A percentile compares a stretch with the other conserved stretches of the same genome.
Evolutionary conservation across 30 jellyfish, hydroid and myxozoan species (phyloP).

Genomic region (Hydractinia symbiolongicarpus): DNA sequence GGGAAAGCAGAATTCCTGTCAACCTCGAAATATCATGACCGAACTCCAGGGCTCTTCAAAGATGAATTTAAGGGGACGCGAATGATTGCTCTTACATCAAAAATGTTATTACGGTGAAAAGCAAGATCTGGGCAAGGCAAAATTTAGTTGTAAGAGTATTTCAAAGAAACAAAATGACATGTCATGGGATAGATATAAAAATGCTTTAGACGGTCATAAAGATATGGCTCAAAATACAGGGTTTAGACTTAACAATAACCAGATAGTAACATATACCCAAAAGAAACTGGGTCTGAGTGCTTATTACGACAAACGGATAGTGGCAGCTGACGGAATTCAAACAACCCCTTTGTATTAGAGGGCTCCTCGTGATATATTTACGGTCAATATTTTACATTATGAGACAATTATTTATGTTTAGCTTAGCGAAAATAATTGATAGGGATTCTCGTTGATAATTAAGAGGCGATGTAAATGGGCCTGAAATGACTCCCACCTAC

Average conservation of each 20-base stretch:
- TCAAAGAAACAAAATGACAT: not conserved
- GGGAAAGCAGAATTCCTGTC: not conserved
- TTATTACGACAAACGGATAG: not conserved
- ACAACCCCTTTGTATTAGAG: no score
- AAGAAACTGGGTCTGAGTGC: not conserved
- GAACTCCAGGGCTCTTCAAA: constrained; percentile 17
- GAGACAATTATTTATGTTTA: constrained; percentile 8
- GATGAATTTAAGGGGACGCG: not conserved
- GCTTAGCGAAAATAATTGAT: no score
- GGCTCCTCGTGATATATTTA: no score
- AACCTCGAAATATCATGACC: not conserved
- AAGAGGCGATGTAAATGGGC: constrained; percentile 9
- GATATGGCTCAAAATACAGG: constrained; percentile 3
- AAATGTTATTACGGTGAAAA: not conserved
- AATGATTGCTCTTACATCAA: constrained; percentile 12
- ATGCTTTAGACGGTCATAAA: not conserved
- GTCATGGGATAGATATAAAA: not conserved
- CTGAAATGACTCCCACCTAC: constrained; percentile 1
- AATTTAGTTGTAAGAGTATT: not conserved
- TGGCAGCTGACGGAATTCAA: not conserved
- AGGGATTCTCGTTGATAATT: not conserved
- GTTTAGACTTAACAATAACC: not conserved
- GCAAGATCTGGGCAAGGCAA: not conserved
- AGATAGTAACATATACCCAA: not conserved
- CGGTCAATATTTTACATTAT: constrained; percentile 5